Evolutionary conservation across 2,888 invertebrate genomes (phyloP).

Genomic region (Agonopterix heracliana): DNA sequence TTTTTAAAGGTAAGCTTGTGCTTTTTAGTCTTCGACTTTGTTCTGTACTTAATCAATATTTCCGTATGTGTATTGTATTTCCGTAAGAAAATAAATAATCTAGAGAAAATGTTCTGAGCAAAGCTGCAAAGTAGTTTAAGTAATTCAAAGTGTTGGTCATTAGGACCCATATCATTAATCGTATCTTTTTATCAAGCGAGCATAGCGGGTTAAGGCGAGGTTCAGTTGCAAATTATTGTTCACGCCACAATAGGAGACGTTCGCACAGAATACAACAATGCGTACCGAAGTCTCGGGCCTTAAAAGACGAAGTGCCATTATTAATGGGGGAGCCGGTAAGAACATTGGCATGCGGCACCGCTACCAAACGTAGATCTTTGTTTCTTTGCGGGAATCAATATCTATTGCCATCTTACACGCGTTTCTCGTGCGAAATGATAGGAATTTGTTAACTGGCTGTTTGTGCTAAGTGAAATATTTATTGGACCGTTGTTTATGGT

Average conservation of each 20-base stretch:
- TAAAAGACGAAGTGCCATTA: constrained; percentile 47
- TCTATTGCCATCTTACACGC: constrained; percentile 10
- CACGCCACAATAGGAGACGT: constrained; percentile 45
- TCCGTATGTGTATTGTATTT: too few species aligned
- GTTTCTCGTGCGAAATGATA: constrained; percentile 1
- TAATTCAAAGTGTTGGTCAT: not conserved
- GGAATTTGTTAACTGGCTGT: constrained; percentile 5
- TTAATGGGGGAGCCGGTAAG: constrained; percentile 41
- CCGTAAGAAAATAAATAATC: too few species aligned
- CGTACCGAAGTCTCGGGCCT: constrained; percentile 34
- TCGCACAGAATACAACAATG: constrained; percentile 38
- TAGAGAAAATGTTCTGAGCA: too few species aligned
- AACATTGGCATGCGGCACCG: constrained; percentile 35
- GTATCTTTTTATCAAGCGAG: not conserved
- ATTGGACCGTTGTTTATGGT: not conserved
- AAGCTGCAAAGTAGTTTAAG: too few species aligned
- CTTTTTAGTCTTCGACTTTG: too few species aligned
- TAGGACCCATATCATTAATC: not conserved
- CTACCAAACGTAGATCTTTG: constrained; percentile 30
- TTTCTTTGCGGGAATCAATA: constrained; percentile 29
- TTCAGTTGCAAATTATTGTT: constrained; percentile 58
- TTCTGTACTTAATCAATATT: too few species aligned
- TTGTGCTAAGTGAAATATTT: not conserved
- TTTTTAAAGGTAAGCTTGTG: too few species aligned
- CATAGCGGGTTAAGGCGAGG: constrained; percentile 20